Evolutionary conservation across 2,888 invertebrate genomes (phyloP), one percentile per base, ranked within the genome.

Genomic region (Pyralis farinalis): DNA sequence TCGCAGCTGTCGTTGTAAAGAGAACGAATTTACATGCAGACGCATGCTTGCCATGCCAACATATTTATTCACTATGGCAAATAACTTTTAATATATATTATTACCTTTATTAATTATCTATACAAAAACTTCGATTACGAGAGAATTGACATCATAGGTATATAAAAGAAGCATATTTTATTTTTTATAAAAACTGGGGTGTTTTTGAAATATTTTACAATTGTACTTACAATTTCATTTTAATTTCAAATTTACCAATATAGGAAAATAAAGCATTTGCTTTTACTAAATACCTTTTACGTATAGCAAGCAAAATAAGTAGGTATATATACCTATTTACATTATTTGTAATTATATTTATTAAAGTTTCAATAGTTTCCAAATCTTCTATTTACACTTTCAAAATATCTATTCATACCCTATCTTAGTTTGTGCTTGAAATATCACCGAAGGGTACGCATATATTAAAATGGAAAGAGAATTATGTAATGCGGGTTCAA

Each of bases 121-220:
- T 75, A 75, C 65, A 77, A 79, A 77, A 71, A 58, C 63, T 69
- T 75, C 67, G 73, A 73, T 79, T 75, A 80, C 63, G 66, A 78
- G 70, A 79, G 71, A 86, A 86, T 86, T 85, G 84, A 87, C 86
- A 69, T 75, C 65, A 74, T 71, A 73, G 73, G 77, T 77, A 77
- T 74, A 78, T 4, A 76, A 77, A 79, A 63, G 72, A 77, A 70
- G 70, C 72, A 65, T 63, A 67, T 70, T 71, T 74, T 63, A 67
- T 70, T 71, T 74, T 74, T 71, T 78, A 78, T 76, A 79, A 79
- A 75, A 75, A 62, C 61, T 74, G 71, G 70, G 72, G 57, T 72
- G 68, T 61, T 53, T 64, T 66, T 43, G 54, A 66, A 62, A 49
- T 55, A 31, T 42, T 56, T 60, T 60, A 32, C 10, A n/a, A n/a